A percentile compares a stretch with the other conserved stretches of the same genome.
These are phyloP conservation scores for Petrocephalus sullivani DNA, from an alignment of 2,797 vertebrate genomes.

Conservation along the genomic window DNA sequence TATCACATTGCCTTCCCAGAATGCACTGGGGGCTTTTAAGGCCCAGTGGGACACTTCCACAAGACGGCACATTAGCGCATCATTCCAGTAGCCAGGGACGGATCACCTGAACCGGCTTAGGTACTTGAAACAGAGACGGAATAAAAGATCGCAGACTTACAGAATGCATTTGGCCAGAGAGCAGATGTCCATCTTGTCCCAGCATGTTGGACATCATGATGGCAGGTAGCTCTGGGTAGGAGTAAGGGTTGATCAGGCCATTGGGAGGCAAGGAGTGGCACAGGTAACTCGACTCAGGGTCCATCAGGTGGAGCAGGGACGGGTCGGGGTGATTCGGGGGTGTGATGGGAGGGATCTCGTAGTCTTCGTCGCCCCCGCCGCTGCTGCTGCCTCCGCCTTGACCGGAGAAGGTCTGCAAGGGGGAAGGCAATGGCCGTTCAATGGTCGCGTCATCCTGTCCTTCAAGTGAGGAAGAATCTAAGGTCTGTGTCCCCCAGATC, in stretches of 20 bases:
- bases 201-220: constrained; percentile 99
- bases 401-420: constrained; percentile 58
- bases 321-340: constrained; percentile 93
- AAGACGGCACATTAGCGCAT: not conserved
- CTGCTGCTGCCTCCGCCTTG: constrained; percentile 50
- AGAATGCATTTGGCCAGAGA: constrained; percentile 89
- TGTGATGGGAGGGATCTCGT: constrained; percentile 98
- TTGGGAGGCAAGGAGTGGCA: constrained; percentile 89
- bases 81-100: not conserved
- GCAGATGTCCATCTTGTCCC: constrained; percentile 89
- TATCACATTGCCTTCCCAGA: not conserved
- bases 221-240: constrained; percentile 93
- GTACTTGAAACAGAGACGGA: not conserved
- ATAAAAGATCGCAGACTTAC: constrained; percentile 67
- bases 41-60: not conserved
- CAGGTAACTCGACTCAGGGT: constrained; percentile 90
- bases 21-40: not conserved
- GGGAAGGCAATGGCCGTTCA: not conserved
- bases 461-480: not conserved
- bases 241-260: constrained; percentile 90
- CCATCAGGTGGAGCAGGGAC: constrained; percentile 90
- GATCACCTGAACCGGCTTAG: not conserved
- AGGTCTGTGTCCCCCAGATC: not conserved
- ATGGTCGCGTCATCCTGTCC: not conserved
- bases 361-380: constrained; percentile 84